Evolutionary conservation across 1,140 invertebrate genomes (phyloP), one percentile per base, ranked within the genome.

Genomic region (Ostrea denselamellosa): DNA sequence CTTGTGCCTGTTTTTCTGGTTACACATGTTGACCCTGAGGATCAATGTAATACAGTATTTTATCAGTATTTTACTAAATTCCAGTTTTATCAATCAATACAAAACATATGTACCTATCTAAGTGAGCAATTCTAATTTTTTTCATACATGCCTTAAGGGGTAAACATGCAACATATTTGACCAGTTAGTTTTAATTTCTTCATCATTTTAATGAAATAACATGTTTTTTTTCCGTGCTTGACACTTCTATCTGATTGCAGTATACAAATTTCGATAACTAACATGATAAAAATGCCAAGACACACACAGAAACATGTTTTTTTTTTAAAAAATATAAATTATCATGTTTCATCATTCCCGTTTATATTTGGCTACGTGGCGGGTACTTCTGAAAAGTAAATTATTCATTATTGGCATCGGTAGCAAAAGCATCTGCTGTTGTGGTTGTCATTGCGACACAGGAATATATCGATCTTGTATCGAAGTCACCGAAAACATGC

Each of bases 1-100:
- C 68, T 77, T 77, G 68, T 77, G 68, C 68, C 68, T 8, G 68
- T 77, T 77, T 77, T 77, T 77, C 68, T 34, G 68, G 68, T 77
- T 77, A 34, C 25, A 77, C 68, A 77, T 17, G 68, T 77, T 77
- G 12, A 14, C 25, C 68, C 68, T 2, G 8, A 14, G 68, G 68
- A 34, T 14, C 25, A 2, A 28, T 25, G 22, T 25, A 28, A 28
- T 28, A 77, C 68, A 77, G 12, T 14, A 28, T 28, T 25, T 77
- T 77, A 77, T 77, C 68, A 34, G 28, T 77, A 34, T 77, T 77
- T 71, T 10, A 17, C 28, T 25, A 77, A 77, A 77, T 77, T 77
- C 68, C 68, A 77, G 22, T 77, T 77, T 77, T 77, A 77, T 77
- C 68, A 25, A 77, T 77, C 25, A 77, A 25, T 34, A 77, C 22